Percentiles rank a stretch among this genome's conserved stretches.
Conservation (phyloP, 2,888 invertebrate genomes). For the Perizoma flavofasciatum region DNA sequence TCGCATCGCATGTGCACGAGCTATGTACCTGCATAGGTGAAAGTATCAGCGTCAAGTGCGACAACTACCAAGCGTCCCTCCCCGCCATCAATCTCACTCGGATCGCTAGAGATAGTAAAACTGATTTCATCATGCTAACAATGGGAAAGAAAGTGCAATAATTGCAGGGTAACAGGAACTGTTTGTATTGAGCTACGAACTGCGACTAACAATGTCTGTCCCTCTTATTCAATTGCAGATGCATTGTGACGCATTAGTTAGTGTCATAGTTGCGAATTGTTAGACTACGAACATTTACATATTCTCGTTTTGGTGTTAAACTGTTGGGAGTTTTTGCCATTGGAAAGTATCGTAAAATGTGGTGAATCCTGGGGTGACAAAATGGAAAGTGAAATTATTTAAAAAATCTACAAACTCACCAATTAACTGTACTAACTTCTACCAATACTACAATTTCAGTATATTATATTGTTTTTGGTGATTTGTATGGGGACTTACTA, state of each 20-base stretch:
- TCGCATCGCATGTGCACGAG: conserved; percentile 68
- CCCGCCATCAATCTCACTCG: conserved; percentile 71
- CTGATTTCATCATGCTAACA: conserved; percentile 75
- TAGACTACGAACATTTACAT: too few relatives aligned
- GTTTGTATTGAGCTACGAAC: conserved; percentile 28
- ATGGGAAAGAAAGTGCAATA: conserved; percentile 81
- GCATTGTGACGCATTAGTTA: conserved; percentile 4
- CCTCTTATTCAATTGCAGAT: conserved; percentile 23
- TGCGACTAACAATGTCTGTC: conserved; percentile 26
- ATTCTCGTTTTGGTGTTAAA: too few relatives aligned
- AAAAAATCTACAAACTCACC: too few relatives aligned
- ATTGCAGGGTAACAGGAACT: conserved; percentile 74
- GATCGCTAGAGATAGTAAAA: conserved; percentile 75
- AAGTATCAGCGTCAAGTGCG: conserved; percentile 76
- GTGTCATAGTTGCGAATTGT: not conserved
- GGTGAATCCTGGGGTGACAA: too few relatives aligned
- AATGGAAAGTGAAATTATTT: too few relatives aligned
- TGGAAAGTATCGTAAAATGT: too few relatives aligned
- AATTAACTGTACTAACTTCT: too few relatives aligned
- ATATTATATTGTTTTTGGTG: too few relatives aligned
- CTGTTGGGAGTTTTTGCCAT: too few relatives aligned
- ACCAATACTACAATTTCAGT: too few relatives aligned
- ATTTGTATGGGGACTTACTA: too few relatives aligned
- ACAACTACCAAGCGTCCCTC: conserved; percentile 58
- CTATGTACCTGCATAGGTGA: conserved; percentile 67